Evolutionary conservation across 2,113 vertebrate species (phyloP), one percentile per base, ranked within the genome.

Genomic region (Actenoides hombroni): DNA sequence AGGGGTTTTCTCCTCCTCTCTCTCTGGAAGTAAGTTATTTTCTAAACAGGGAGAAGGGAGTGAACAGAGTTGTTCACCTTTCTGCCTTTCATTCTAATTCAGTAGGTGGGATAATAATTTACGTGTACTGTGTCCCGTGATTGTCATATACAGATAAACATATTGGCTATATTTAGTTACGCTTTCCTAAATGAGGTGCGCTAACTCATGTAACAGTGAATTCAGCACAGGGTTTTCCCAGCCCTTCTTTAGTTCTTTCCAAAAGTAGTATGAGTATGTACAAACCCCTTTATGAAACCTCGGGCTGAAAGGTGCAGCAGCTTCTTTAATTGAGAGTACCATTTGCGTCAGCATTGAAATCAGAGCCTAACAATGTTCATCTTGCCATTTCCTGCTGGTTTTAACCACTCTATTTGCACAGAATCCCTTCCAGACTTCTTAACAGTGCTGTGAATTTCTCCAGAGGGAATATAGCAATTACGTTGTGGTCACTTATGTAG

Each of bases 381-480:
- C 94, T 92, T 84, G 39, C 63, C 92, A 40, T 37, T 90, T 91
- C 53, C 78, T 85, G 53, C 57, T 84, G 53, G 10, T 79, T 93
- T 89, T 64, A 91, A 69, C 61, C 8, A 6, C 86, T 70, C 40
- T 33, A 5, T 83, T 94, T 91, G 70, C 53, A 85, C 53, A 76
- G 85, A 94, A 84, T 84, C 39, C 28, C 21, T 92, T 92, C 74
- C 77, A 91, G 86, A 37, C 77, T 64, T 82, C 64, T 92, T 76
- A 93, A 92, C 9, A 76, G 61, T 13, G 23, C 28, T 89, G 44
- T 79, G 57, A 88, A 94, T 86, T 88, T 86, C 80, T 92, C 86
- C 65, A 68, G 57, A 84, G 80, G 74, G 88, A 88, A 93, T 90
- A 71, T 2, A 83, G 57, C 80, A 90, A 76, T 94, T 61, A 75